Evolutionary conservation across 2,113 vertebrate species (phyloP).

Genomic region (Choloepus hoffmanni): DNA sequence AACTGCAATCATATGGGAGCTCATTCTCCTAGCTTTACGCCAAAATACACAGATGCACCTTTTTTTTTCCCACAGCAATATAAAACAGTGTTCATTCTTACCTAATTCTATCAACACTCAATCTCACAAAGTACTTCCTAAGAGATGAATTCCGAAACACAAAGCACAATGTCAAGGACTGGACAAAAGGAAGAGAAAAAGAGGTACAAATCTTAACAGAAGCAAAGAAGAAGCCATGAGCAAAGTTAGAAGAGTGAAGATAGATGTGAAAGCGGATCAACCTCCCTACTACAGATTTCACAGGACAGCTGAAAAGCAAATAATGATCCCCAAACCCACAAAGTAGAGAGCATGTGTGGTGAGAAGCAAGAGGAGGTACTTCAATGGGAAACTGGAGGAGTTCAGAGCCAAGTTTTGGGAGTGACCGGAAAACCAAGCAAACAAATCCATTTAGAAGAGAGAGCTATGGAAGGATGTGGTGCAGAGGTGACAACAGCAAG

Average conservation of each 20-base stretch:
- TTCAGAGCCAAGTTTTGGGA: background rate
- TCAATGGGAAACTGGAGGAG: background rate
- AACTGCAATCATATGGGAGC: background rate
- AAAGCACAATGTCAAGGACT: constrained; percentile 15
- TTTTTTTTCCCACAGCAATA: background rate
- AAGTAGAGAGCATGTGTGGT: background rate
- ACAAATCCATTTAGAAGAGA: background rate
- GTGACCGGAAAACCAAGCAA: background rate
- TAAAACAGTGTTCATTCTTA: background rate
- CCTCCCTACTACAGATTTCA: background rate
- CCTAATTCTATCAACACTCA: background rate
- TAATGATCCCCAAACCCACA: background rate
- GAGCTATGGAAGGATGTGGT: background rate
- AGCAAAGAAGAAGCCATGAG: background rate
- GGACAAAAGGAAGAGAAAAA: background rate
- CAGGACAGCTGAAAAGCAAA: constrained; percentile 20
- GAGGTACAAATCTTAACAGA: background rate
- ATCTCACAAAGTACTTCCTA: constrained; percentile 17
- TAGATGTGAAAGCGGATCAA: background rate
- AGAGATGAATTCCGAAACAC: background rate
- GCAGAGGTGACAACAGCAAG: background rate
- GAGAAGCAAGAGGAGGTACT: background rate
- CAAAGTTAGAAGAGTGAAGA: background rate
- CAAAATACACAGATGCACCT: background rate
- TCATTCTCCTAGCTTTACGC: background rate